Evolutionary conservation across 2,113 vertebrate genomes (phyloP).

Genomic region (Polypterus senegalus): DNA sequence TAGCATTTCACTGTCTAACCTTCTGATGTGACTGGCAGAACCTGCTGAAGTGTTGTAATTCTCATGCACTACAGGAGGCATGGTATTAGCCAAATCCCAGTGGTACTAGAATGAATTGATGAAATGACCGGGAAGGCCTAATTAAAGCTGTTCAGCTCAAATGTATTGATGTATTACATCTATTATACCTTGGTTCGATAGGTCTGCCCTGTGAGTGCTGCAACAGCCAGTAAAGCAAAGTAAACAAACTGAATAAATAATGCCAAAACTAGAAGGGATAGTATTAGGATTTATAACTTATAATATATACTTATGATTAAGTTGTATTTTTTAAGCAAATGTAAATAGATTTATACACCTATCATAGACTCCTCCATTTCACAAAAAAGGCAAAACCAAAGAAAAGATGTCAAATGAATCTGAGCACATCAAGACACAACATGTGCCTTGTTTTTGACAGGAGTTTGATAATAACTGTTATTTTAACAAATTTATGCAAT

Average conservation of each 20-base stretch:
- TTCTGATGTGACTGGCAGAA: constrained; percentile 50
- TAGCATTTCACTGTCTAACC: constrained; percentile 53
- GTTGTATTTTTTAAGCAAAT: too few species aligned
- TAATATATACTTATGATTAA: too few species aligned
- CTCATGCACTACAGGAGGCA: constrained; percentile 67
- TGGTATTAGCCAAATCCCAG: constrained; percentile 66
- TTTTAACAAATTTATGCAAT: too few species aligned
- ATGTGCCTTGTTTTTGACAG: too few species aligned
- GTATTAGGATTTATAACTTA: constrained; percentile 24
- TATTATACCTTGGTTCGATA: constrained; percentile 90
- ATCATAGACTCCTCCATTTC: too few species aligned
- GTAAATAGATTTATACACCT: too few species aligned
- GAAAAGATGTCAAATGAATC: too few species aligned
- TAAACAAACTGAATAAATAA: constrained; percentile 91
- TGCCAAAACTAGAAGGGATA: constrained; percentile 40
- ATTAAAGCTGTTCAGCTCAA: constrained; percentile 98
- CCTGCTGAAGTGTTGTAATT: constrained; percentile 50
- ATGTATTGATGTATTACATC: constrained; percentile 98
- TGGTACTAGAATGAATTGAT: constrained; percentile 70
- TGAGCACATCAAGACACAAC: too few species aligned
- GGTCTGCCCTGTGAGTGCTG: constrained; percentile 67
- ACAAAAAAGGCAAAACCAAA: too few species aligned
- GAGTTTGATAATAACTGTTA: too few species aligned
- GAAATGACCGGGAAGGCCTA: constrained; percentile 93
- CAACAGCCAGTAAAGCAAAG: constrained; percentile 72